Evolutionary conservation across 2,797 vertebrate genomes (phyloP).

Genomic region (Hozukius guyotensis): DNA sequence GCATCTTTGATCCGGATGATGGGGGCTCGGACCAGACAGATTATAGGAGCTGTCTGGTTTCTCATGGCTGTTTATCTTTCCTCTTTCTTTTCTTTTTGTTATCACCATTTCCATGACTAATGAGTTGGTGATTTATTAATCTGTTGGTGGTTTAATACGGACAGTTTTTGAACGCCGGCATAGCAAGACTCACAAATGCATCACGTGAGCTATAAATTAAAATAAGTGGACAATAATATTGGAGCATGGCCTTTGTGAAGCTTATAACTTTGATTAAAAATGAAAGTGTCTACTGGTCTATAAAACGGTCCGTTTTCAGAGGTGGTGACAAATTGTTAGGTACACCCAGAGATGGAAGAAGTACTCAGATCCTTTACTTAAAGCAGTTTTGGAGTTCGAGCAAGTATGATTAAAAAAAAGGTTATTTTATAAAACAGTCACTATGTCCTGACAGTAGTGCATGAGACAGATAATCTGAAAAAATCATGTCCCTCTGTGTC

Average conservation of each 20-base stretch:
- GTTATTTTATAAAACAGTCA: no score
- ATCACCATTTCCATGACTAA: conserved; percentile 4
- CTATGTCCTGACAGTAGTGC: no score
- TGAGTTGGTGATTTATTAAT: neutral
- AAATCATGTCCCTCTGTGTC: no score
- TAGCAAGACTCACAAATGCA: neutral
- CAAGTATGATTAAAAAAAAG: no score
- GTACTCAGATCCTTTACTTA: neutral
- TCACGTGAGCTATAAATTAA: neutral
- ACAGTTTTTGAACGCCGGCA: neutral
- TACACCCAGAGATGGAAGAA: neutral
- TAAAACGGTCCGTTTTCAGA: neutral
- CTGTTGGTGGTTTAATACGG: neutral
- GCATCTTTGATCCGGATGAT: conserved; percentile 51
- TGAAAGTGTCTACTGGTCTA: neutral
- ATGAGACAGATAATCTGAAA: no score
- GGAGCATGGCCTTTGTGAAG: neutral
- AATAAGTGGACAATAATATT: neutral
- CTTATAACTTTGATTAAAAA: conserved; percentile 9
- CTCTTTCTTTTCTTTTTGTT: neutral
- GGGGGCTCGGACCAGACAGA: conserved; percentile 17
- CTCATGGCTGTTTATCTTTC: conserved; percentile 2
- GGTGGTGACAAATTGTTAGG: neutral
- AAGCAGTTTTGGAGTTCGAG: no score
- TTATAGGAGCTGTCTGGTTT: conserved; percentile 35